Conservation (phyloP, 2,888 invertebrate species). For the Amphipyra berbera region DNA sequence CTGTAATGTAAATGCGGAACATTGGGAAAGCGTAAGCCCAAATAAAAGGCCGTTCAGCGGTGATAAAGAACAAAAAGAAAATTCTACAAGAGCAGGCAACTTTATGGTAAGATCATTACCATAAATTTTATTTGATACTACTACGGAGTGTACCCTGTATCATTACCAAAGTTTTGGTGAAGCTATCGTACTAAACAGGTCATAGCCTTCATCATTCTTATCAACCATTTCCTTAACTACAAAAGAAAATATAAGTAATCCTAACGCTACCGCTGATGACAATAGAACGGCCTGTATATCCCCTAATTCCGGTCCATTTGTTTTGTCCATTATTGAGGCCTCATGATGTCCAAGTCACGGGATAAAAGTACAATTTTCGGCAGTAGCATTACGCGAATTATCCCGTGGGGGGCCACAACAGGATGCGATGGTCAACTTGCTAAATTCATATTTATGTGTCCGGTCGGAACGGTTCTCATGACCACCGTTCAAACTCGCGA, state of each 20-base stretch:
- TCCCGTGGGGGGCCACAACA: conserved; percentile 53
- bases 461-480: conserved; percentile 62
- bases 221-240: conserved; percentile 12
- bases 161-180: conserved; percentile 12
- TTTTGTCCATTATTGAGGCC: conserved; percentile 35
- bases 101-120: background rate
- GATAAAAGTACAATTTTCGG: conserved; percentile 63
- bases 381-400: conserved; percentile 63
- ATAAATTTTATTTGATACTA: background rate
- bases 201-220: conserved; percentile 10
- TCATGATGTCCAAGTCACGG: conserved; percentile 42
- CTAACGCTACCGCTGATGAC: conserved; percentile 13
- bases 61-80: conserved; percentile 7
- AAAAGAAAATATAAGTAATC: conserved; percentile 26
- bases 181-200: conserved; percentile 1
- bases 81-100: background rate
- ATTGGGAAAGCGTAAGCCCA: conserved; percentile 5
- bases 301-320: conserved; percentile 34
- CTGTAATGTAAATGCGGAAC: conserved; percentile 22
- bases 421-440: conserved; percentile 76
- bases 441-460: conserved; percentile 86
- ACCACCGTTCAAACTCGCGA: conserved; percentile 40
- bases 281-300: conserved; percentile 26
- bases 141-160: background rate
- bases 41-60: conserved; percentile 21